Base-by-base conservation (phyloP, 1,140 invertebrate species). In the Chrysopa pallens region DNA sequence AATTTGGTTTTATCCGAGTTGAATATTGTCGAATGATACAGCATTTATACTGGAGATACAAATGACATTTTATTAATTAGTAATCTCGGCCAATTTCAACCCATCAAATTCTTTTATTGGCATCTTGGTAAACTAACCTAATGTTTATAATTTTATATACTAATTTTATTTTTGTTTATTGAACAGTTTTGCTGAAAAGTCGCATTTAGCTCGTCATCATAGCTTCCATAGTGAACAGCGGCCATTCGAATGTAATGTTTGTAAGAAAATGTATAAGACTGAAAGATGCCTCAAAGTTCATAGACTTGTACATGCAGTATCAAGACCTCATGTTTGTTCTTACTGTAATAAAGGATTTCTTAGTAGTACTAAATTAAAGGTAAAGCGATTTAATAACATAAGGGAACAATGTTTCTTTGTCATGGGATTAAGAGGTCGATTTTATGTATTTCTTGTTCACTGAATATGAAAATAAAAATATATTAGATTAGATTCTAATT, bases 321-420 rank as follows among this genome's bases (percentile, higher is more conserved):
- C 60, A 40, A 50, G 66, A 8, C 66, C 66, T 3, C 63, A 65
- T 42, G 59, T 63, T 2, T 68, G 66, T 46, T 49, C 47, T 11
- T 62, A 63, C 14, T 68, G 66, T 45, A 60, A 58, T 35, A 68
- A 68, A 48, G 63, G 64, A n/a, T 69, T 70, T 46, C 57, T 69
- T 4, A 67, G 58, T 46, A 63, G 60, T 29, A 63, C 64, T 4
- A 70, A 69, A 49, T 52, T 69, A 23, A 68, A 68, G 49, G 55
- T 56, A 48, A 40, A 14, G 42, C n/a, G 1, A 15, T 37, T 40
- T 40, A 42, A 35, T n/a, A 40, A 17, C 36, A 12, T 23, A 3
- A 23, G 17, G 17, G 17, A n/a, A n/a, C n/a, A n/a, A n/a, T n/a
- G n/a, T n/a, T n/a, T n/a, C n/a, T n/a, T n/a, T n/a, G n/a, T 23